Base-by-base conservation (phyloP, 2,888 invertebrate species). In the Chironomus riparius region DNA sequence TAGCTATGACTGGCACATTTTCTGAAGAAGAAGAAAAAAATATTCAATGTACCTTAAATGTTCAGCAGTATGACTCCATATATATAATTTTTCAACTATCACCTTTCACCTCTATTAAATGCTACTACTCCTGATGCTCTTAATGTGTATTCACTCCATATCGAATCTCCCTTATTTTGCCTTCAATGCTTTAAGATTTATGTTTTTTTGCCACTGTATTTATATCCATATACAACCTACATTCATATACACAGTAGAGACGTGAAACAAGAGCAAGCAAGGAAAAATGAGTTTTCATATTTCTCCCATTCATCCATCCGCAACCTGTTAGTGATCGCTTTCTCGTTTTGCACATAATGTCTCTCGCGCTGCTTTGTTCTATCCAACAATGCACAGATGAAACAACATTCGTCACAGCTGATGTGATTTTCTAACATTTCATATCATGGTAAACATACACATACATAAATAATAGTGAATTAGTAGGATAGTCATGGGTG, bases 311-410 rank as follows among this genome's bases (percentile, higher is more conserved):
- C 38, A 12, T 22, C 47, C 50, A 50, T 72, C 61, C 56, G 28
- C 72, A 72, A 72, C 72, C 72, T 72, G 72, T 72, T 72, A 28
- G 72, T 61, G 38, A 72, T 61, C 61, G 22, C 28, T 38, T 68
- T 38, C 38, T 38, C 38, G 38, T 38, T 38, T 65, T 65, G 15
- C 38, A 38, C 38, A 38, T 38, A 38, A 38, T 38, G 38, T 38
- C 38, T 7, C 10, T 38, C 28, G 21, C 69, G 69, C 56, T 56
- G 56, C 56, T 56, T 38, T 38, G 56, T 56, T 56, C 18, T n/a
- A n/a, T 56, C 5, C 56, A 2, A 15, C 18, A 15, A 18, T 56
- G 56, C 18, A n/a, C 15, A 15, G 22, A 18, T 65, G 65, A 22
- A 65, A 56, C 56, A 65, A 65, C 22, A 65, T 65, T 65, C 65